A percentile compares a stretch with the other conserved stretches of the same genome.
Evolutionary conservation across 2,797 vertebrate genomes (phyloP).

Genomic region (Pogonophryne albipinna): DNA sequence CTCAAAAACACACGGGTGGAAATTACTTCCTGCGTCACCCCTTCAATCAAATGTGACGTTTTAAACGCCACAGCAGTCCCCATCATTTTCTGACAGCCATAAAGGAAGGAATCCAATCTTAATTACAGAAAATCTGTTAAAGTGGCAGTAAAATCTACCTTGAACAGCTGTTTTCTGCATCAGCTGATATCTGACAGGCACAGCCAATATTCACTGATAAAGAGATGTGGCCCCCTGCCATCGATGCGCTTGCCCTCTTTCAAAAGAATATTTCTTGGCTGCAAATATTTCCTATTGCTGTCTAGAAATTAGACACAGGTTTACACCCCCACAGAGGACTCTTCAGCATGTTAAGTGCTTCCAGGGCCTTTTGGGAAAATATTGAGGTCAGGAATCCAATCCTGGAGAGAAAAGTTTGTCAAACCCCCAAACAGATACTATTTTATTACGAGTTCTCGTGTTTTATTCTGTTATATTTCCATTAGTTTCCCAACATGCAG

Average conservation of each 20-base stretch:
- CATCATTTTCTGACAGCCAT: not conserved
- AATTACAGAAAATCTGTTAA: not conserved
- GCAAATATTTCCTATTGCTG: slow-evolving; percentile 17
- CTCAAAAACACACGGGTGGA: slow-evolving; percentile 1
- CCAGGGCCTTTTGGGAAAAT: not conserved
- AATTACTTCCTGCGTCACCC: not conserved
- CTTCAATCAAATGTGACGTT: slow-evolving; percentile 27
- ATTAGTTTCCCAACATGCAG: not conserved
- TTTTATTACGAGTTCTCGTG: too few relatives aligned
- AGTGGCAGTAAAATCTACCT: not conserved
- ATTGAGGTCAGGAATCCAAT: slow-evolving; percentile 2
- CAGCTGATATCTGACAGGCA: slow-evolving; percentile 7
- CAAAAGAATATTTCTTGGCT: slow-evolving; percentile 10
- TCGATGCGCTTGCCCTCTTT: slow-evolving; percentile 7
- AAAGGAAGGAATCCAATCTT: not conserved
- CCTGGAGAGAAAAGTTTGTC: not conserved
- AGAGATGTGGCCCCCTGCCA: slow-evolving; percentile 26
- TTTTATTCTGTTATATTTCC: too few relatives aligned
- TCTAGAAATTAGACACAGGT: slow-evolving; percentile 3
- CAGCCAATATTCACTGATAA: slow-evolving; percentile 9
- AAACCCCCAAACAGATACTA: not conserved
- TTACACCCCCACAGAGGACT: not conserved
- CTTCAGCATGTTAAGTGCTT: not conserved
- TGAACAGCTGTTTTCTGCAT: slow-evolving; percentile 6
- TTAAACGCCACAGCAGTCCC: slow-evolving; percentile 10